Base-by-base conservation (phyloP, 2,113 vertebrate genomes). In the Columba janthina region DNA sequence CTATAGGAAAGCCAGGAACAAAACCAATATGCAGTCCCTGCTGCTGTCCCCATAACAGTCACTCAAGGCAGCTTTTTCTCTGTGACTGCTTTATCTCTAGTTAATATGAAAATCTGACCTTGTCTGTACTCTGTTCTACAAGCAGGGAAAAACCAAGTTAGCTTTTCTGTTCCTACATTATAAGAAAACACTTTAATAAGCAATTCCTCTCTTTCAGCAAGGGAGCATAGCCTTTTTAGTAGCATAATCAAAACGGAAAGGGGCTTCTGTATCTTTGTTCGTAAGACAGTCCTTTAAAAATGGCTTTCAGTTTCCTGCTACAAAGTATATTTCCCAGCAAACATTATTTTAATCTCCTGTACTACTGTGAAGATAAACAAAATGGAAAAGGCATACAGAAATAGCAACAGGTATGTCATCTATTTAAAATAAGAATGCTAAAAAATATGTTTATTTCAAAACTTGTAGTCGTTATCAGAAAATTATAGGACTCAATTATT, bases 371-470 rank as follows among this genome's bases (percentile, higher is more conserved):
- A 90, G 26, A 79, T 38, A 58, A 91, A 84, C 17, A 44, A 38
- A 85, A 75, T 18, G 53, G n/a, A 75, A 58, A 90, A 73, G 31
- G 61, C 25, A 75, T 10, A 71, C 28, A 76, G 34, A 92, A 92
- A 88, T 21, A 93, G 57, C 62, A 90, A 32, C 56, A 51, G 1
- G 21, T 32, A 85, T 62, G 48, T 56, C 44, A 42, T 46, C 36
- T 94, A 61, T 46, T 89, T 48, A 64, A 92, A 78, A 58, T 31
- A 89, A 34, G 42, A 71, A 86, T 78, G 48, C 31, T 69, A 74
- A 70, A 69, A 85, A 71, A 42, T 28, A 38, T 72, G 65, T 94
- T 77, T 94, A 77, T 61, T 95, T 76, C 72, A 80, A 89, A 89
- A 61, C 36, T 62, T 0, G 0, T 51, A 38, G 46, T 66, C 65